Conservation (phyloP, 30 jellyfish, hydroid and myxozoan species). For the Euphysa ruthae region DNA sequence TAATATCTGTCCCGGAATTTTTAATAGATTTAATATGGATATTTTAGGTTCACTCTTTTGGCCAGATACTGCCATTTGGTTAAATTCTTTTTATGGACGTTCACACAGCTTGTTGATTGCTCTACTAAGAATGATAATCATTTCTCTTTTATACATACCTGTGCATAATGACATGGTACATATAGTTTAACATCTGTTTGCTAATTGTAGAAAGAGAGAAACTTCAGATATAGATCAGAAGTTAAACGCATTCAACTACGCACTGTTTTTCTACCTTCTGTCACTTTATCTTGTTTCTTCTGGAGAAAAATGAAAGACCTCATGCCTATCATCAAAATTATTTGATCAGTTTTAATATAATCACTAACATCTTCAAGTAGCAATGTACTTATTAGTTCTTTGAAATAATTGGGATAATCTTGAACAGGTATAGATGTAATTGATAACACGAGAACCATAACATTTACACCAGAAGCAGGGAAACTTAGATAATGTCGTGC, state of each 20-base stretch:
- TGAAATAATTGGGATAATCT: not conserved
- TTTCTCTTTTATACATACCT: conserved; percentile 12
- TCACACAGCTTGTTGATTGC: conserved; percentile 1
- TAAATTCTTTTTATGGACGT: not conserved
- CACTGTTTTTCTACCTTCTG: not conserved
- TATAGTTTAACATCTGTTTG: not conserved
- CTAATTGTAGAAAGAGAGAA: not conserved
- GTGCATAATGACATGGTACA: not conserved
- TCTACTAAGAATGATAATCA: not conserved
- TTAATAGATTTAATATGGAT: not conserved
- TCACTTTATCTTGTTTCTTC: not conserved
- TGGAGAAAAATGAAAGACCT: not conserved
- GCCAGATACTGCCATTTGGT: not conserved
- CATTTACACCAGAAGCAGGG: conserved; percentile 1
- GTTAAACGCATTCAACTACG: conserved; percentile 13
- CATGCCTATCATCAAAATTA: not conserved
- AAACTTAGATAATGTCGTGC: conserved; percentile 11
- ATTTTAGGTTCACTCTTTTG: conserved; percentile 23
- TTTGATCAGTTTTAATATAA: conserved; percentile 3
- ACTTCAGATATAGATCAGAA: conserved; percentile 3
- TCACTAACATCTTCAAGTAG: not conserved
- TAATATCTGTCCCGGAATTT: not conserved
- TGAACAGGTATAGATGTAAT: not conserved
- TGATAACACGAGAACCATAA: conserved; percentile 6
- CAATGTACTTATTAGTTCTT: not conserved